Evolutionary conservation across 2,113 vertebrate genomes (phyloP).

Genomic region (Amphiprion percula): DNA sequence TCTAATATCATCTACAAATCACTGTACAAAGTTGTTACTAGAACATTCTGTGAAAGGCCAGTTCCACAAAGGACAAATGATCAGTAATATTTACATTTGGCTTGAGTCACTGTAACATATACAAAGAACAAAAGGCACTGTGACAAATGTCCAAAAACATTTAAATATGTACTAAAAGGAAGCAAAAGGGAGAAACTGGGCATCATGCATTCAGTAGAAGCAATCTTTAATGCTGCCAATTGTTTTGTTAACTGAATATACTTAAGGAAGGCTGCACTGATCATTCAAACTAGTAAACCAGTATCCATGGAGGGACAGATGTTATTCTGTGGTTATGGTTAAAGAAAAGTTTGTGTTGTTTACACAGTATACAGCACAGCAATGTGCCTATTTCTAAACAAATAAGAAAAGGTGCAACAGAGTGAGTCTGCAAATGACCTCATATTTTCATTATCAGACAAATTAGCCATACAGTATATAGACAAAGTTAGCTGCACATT

Average conservation of each 20-base stretch:
- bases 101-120: conserved; percentile 59
- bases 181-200: conserved; percentile 1
- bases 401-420: conserved; percentile 39
- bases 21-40: conserved; percentile 71
- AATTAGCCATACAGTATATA: neutral
- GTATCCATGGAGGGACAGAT: neutral
- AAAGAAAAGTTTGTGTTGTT: conserved; percentile 9
- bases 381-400: conserved; percentile 35
- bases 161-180: conserved; percentile 47
- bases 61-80: conserved; percentile 76
- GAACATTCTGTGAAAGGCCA: conserved; percentile 80
- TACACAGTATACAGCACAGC: conserved; percentile 21
- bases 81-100: conserved; percentile 72
- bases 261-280: conserved; percentile 6
- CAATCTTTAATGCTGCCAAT: neutral
- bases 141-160: conserved; percentile 61
- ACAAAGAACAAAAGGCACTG: conserved; percentile 78
- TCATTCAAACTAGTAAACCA: conserved; percentile 15
- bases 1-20: conserved; percentile 69
- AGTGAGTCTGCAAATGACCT: conserved; percentile 11
- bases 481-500: conserved; percentile 67
- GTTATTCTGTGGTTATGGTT: conserved; percentile 6
- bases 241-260: conserved; percentile 7
- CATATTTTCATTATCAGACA: conserved; percentile 14
- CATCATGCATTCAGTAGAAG: conserved; percentile 18